Percentiles rank a stretch among this genome's conserved stretches.
Conservation (phyloP, 2,888 invertebrate species). For the Drosophila vallismaia region DNA sequence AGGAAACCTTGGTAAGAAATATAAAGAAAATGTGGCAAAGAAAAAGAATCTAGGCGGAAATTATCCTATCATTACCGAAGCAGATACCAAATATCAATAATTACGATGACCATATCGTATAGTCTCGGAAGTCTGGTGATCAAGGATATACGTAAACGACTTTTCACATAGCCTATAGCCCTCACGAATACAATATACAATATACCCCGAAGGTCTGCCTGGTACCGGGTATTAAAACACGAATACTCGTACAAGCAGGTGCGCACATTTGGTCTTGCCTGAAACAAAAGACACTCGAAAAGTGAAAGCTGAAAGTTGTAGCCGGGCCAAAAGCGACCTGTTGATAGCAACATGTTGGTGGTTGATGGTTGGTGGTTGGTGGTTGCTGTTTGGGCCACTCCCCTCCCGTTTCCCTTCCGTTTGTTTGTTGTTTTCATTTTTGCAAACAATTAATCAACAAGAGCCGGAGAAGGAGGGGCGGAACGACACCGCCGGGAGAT, state of each 20-base stretch:
- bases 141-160: too few species aligned
- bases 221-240: neutral
- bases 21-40: too few species aligned
- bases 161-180: too few species aligned
- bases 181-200: neutral
- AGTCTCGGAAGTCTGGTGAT: too few species aligned
- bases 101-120: too few species aligned
- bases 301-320: conserved; percentile 74
- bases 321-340: conserved; percentile 63
- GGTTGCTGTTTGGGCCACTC: conserved; percentile 27
- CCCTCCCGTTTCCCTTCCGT: conserved; percentile 33
- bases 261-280: conserved; percentile 38
- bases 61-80: too few species aligned
- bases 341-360: conserved; percentile 48
- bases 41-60: too few species aligned
- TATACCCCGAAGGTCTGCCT: neutral
- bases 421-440: conserved; percentile 8
- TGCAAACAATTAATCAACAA: conserved; percentile 28
- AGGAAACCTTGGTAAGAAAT: too few species aligned
- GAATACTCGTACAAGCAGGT: conserved; percentile 40
- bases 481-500: conserved; percentile 18
- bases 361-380: conserved; percentile 36
- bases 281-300: conserved; percentile 68
- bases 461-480: neutral
- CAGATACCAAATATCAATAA: too few species aligned